Evolutionary conservation across 2,888 invertebrate genomes (phyloP), one percentile per base, ranked within the genome.

Genomic region (Ferrisia virgata): DNA sequence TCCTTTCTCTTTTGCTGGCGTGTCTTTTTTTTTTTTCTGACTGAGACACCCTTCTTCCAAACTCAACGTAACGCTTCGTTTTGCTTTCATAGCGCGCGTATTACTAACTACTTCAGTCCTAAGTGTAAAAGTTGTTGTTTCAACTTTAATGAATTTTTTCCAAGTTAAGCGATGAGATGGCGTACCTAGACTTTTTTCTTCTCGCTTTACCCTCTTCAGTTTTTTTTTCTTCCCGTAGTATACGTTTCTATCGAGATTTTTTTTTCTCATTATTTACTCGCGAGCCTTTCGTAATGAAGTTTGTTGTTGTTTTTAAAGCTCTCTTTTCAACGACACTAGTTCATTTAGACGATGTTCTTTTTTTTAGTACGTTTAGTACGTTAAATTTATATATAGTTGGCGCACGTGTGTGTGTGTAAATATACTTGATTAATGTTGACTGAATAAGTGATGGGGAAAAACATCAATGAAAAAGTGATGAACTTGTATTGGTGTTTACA

Each of bases 101-200:
- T 39, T 8, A 8, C 5, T 28, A 28, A 64, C 28, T 64, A 64
- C 64, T 64, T 64, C 28, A 28, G 25, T 53, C 15, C 64, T 64
- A 64, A 64, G 64, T 64, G 64, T 64, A 64, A 64, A 64, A 64
- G 64, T 64, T 64, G 64, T 64, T 64, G 64, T 64, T 64, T 64
- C 64, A 64, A 64, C 64, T 64, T 64, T 64, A 64, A 64, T 64
- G 64, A 64, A 64, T 64, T 64, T 64, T 64, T 64, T 64, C 28
- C 64, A 28, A 64, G 64, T 64, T 64, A 64, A 64, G 53, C 53
- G 53, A 53, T 22, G 53, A 53, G 53, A 53, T 22, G 53, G 53
- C 53, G 53, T 53, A 53, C 53, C 53, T 53, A 53, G n/a, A 22
- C 5, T 22, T 4, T 43, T 53, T 53, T 53, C 22, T 40, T 40